Conservation (phyloP, 1,140 invertebrate species). For the Centruroides sculpturatus region DNA sequence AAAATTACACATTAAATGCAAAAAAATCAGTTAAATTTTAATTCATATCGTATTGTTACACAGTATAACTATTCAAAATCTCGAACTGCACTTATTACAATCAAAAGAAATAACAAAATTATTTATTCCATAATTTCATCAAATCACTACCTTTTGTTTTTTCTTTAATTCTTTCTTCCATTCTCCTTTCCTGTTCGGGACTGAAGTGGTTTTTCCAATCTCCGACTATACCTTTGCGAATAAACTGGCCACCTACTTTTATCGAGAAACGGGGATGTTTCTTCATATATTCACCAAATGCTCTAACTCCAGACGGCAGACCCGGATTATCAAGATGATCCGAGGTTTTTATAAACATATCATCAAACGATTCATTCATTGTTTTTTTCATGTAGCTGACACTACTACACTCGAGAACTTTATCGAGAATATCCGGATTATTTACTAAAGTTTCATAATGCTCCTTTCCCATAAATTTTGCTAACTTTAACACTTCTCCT, state of each 20-base stretch:
- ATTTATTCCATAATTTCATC: no score
- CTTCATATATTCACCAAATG: conserved; percentile 31
- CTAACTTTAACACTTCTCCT: conserved; percentile 27
- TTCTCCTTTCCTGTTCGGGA: no score
- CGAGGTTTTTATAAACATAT: background rate
- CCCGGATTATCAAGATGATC: background rate
- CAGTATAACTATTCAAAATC: no score
- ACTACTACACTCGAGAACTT: conserved; percentile 29
- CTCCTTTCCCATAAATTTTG: conserved; percentile 28
- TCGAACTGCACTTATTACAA: no score
- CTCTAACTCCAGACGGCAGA: conserved; percentile 19
- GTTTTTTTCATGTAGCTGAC: conserved; percentile 36
- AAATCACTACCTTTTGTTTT: no score
- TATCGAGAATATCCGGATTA: conserved; percentile 20
- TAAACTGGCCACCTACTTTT: conserved; percentile 18
- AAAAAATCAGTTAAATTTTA: no score
- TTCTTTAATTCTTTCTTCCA: no score
- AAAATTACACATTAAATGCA: no score
- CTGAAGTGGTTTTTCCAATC: conserved; percentile 26
- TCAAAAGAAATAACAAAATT: no score
- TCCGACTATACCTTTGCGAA: conserved; percentile 28
- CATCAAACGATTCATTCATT: background rate
- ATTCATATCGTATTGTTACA: no score
- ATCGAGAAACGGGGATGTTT: conserved; percentile 26
- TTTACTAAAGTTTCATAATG: conserved; percentile 14